Conservation (phyloP, 2,888 invertebrate genomes). For the Oasisia sp. region DNA sequence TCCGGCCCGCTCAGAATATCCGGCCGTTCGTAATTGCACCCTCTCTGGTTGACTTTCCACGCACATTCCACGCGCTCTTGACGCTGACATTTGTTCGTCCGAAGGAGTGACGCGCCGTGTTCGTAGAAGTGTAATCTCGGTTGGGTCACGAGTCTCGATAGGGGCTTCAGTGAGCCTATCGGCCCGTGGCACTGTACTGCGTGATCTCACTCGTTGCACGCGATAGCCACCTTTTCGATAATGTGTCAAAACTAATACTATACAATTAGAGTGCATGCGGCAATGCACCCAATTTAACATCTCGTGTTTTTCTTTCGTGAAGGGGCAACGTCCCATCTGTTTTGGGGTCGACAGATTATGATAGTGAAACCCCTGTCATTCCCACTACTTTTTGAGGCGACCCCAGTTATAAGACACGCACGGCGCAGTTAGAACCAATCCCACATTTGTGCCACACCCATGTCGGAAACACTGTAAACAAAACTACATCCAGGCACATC, state of each 20-base stretch:
- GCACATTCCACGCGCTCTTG: not conserved
- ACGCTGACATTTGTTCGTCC: not conserved
- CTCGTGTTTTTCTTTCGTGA: not conserved
- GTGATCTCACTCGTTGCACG: not conserved
- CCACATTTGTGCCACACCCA: not conserved
- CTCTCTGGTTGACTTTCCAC: constrained; percentile 13
- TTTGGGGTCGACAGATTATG: constrained; percentile 21
- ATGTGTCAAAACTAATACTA: not conserved
- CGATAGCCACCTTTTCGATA: not conserved
- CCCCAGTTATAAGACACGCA: not conserved
- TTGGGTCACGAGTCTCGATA: not conserved
- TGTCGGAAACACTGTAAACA: constrained; percentile 17
- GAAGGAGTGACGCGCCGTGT: not conserved
- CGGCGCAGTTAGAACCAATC: not conserved
- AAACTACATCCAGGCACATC: not conserved
- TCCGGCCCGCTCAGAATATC: not conserved
- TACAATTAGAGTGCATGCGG: not conserved
- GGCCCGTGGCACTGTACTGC: not conserved
- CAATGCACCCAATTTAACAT: not conserved
- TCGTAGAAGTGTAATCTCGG: not conserved
- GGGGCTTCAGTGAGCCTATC: constrained; percentile 13
- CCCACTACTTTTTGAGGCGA: not conserved
- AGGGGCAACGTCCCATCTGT: constrained; percentile 17
- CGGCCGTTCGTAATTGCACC: constrained; percentile 8
- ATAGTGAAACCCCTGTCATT: not conserved